These are phyloP conservation scores for Lottia scabra DNA, from an alignment of 2,888 invertebrate species.

Conservation along the genomic window DNA sequence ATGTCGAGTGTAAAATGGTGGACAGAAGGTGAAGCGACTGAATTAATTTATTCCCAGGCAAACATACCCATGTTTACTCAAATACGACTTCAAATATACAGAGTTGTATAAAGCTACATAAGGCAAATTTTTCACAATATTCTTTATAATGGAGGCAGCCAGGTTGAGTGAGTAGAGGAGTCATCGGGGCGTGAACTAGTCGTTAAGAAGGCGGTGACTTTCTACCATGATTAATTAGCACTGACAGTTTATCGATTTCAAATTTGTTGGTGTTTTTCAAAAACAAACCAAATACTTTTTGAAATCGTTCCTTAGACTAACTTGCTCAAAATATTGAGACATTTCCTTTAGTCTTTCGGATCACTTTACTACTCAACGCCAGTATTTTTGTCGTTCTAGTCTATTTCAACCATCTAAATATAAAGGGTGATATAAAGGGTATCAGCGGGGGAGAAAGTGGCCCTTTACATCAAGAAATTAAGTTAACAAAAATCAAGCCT, in stretches of 20 bases:
- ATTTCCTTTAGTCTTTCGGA: no score
- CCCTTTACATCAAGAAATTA: not conserved
- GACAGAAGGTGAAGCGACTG: not conserved
- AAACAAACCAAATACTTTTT: no score
- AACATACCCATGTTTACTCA: slow-evolving; percentile 1
- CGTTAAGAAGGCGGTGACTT: not conserved
- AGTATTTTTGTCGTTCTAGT: no score
- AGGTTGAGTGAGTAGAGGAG: slow-evolving; percentile 1
- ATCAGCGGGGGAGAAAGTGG: slow-evolving; percentile 2
- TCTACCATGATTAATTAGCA: not conserved
- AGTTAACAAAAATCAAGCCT: not conserved
- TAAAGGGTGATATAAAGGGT: not conserved
- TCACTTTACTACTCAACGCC: no score
- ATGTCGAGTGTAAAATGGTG: not conserved
- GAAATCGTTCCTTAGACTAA: no score
- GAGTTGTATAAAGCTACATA: slow-evolving; percentile 3
- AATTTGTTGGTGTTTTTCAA: not conserved
- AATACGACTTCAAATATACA: slow-evolving; percentile 1
- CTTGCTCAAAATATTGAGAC: no score
- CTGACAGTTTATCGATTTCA: not conserved
- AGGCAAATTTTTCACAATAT: slow-evolving; percentile 1
- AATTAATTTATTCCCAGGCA: slow-evolving; percentile 1
- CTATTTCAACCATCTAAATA: no score
- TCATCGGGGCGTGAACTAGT: slow-evolving; percentile 1
- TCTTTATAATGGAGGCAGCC: not conserved